A percentile compares a stretch with the other conserved stretches of the same genome.
Evolutionary conservation across 2,113 vertebrate genomes (phyloP).

Genomic region (Alligator sinensis): DNA sequence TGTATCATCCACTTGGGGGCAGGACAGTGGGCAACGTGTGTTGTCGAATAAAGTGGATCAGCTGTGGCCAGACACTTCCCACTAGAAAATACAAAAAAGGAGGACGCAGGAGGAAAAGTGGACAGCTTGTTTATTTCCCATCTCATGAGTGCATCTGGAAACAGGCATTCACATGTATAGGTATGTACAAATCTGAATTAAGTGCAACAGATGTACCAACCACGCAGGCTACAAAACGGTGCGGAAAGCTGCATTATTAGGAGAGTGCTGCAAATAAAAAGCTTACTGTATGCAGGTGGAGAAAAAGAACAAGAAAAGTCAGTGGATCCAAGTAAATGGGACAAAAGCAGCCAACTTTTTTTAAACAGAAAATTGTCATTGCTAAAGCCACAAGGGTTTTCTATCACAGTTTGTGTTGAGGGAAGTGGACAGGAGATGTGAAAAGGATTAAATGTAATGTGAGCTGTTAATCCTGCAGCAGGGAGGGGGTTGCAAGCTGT

Average conservation of each 20-base stretch:
- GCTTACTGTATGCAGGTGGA: not conserved
- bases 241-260: conserved; percentile 44
- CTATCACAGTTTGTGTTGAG: not conserved
- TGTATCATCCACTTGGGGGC: too few species aligned
- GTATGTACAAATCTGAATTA: not conserved
- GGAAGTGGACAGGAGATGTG: accelerated
- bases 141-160: conserved; percentile 16
- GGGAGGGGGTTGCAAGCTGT: not conserved
- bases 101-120: not conserved
- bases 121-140: conserved; percentile 59
- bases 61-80: too few species aligned
- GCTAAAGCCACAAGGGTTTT: not conserved
- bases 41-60: too few species aligned
- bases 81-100: not conserved
- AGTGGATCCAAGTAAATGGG: not conserved
- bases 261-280: conserved; percentile 27
- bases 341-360: conserved; percentile 3
- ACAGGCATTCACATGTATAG: conserved; percentile 1
- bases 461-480: not conserved
- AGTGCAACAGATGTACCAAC: not conserved
- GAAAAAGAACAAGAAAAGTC: not conserved
- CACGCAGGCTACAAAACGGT: conserved; percentile 18
- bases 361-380: not conserved
- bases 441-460: not conserved
- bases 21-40: too few species aligned